A percentile compares a stretch with the other conserved stretches of the same genome.
Conservation (phyloP, 2,888 invertebrate species). For the Escarpia spicata region DNA sequence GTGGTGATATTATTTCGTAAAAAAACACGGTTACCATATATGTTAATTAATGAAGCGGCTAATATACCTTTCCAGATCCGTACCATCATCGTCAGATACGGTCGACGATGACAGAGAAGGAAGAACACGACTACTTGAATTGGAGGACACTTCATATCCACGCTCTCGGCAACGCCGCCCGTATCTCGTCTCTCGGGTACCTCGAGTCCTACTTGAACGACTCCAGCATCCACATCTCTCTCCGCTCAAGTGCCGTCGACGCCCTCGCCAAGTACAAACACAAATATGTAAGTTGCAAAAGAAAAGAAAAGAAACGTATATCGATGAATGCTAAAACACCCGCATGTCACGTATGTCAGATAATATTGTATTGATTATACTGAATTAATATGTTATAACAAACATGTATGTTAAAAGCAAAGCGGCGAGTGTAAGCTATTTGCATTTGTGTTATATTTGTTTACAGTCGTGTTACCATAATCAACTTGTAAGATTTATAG, state of each 20-base stretch:
- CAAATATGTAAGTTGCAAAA: neutral
- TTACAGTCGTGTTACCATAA: too few relatives aligned
- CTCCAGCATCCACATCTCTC: neutral
- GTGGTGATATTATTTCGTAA: too few relatives aligned
- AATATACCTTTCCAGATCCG: neutral
- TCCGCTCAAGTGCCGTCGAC: neutral
- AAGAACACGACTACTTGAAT: neutral
- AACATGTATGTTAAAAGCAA: too few relatives aligned
- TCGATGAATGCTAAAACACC: too few relatives aligned
- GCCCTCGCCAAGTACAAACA: neutral
- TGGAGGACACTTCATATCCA: conserved; percentile 5
- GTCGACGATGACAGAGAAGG: conserved; percentile 16
- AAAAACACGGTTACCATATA: too few relatives aligned
- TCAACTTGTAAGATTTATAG: too few relatives aligned
- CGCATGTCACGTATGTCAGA: too few relatives aligned
- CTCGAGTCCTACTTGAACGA: conserved; percentile 4
- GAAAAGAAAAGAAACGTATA: neutral
- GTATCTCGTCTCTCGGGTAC: neutral
- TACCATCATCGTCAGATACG: neutral
- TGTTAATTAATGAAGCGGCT: neutral
- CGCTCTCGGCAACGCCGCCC: neutral
- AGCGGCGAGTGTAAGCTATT: too few relatives aligned
- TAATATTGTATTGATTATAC: too few relatives aligned
- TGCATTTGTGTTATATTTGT: too few relatives aligned
- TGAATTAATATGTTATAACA: too few relatives aligned